phyloP scores from a whole-genome alignment of 1,140 invertebrate genomes.

The Limonius californicus region DNA sequence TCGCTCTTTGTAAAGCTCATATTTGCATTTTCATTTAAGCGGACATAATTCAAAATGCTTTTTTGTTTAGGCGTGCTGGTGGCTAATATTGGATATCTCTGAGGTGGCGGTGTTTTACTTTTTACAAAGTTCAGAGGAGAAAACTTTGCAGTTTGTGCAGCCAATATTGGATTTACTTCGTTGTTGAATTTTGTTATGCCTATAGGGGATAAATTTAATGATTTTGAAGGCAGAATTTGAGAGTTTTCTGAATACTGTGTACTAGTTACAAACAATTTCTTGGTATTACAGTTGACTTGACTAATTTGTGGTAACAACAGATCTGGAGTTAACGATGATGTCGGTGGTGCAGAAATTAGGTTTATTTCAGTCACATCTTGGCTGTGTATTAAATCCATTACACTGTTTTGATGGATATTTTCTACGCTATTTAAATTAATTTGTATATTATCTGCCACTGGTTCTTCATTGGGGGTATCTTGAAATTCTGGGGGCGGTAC shows the following conservation, averaged over 20 bases:
- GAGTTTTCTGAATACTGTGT: conserved; percentile 12
- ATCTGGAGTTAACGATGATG: not conserved
- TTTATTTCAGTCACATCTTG: too few relatives aligned
- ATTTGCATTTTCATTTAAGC: conserved; percentile 4
- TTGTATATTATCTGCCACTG: not conserved
- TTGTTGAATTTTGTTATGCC: not conserved
- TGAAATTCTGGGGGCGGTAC: conserved; percentile 26
- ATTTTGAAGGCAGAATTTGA: not conserved
- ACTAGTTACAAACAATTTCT: conserved; percentile 5
- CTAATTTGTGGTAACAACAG: not conserved
- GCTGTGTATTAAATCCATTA: too few relatives aligned
- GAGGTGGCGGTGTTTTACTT: not conserved
- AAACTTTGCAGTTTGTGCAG: not conserved
- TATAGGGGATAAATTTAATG: not conserved
- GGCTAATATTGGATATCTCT: conserved; percentile 20
- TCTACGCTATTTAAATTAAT: too few relatives aligned
- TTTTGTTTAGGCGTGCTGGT: conserved; percentile 36
- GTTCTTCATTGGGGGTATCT: conserved; percentile 9
- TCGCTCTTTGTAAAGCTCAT: not conserved
- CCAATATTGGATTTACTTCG: not conserved
- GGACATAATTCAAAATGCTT: conserved; percentile 39
- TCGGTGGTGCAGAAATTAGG: not conserved
- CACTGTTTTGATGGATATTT: too few relatives aligned
- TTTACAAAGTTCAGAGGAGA: not conserved
- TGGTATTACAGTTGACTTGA: not conserved